Base-by-base conservation (phyloP, 2,113 vertebrate species). In the Dromaius novaehollandiae region DNA sequence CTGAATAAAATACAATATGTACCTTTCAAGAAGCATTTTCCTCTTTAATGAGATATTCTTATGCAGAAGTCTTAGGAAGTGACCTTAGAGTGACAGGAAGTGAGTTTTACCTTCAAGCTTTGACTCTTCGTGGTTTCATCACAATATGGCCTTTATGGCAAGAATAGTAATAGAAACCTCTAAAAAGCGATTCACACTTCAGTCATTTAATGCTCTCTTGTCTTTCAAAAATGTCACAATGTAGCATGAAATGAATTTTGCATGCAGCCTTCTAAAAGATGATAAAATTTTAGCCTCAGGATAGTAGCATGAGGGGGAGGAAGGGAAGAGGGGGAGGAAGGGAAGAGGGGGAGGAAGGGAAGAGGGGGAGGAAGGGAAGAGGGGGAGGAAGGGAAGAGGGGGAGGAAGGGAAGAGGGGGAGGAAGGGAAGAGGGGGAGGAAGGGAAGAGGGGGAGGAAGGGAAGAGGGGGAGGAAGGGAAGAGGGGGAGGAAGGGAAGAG, bases 241-340 rank as follows among this genome's bases (percentile, higher is more conserved):
- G 3, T 58, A 86, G 18, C 63, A 90, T 64, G 74, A 92, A 97
- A 92, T 83, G 6, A 85, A 89, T 94, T 95, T 94, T 91, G 51
- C 28, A 66, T 69, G 71, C 42, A 65, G 17, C 25, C 88, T 91
- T 90, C 22, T 75, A 87, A 89, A 90, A 95, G 50, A 58, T 6
- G 7, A 44, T 75, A 55, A 61, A 51, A 87, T 87, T 92, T 84
- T 87, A 84, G 38, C 63, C 73, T 86, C 44, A 46, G 32, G 71
- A 63, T 56, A 82, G 36, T 17, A 83, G 9, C 6, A 8, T n/a
- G n/a, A n/a, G n/a, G n/a, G n/a, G n/a, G n/a, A n/a, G n/a, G n/a
- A n/a, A n/a, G n/a, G n/a, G n/a, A n/a, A n/a, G n/a, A n/a, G n/a
- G n/a, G n/a, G n/a, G n/a, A n/a, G n/a, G n/a, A n/a, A n/a, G n/a